phyloP scores from a whole-genome alignment of 2,888 invertebrate genomes.

The Xylota sylvarum region DNA sequence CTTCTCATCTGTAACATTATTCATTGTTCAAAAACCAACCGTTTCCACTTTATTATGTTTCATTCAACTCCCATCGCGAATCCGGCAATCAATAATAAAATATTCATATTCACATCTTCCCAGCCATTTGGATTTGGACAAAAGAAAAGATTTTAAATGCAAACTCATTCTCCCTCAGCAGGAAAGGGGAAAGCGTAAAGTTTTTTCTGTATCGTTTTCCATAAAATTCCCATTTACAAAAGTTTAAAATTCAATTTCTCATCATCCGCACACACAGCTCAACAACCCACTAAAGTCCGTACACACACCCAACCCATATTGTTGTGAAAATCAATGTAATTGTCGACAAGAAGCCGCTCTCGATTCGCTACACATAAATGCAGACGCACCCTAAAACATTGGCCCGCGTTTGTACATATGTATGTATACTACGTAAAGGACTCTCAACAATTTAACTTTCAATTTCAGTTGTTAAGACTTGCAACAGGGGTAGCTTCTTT shows the following conservation, averaged over 20 bases:
- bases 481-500: slow-evolving; percentile 64
- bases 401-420: not conserved
- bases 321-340: slow-evolving; percentile 75
- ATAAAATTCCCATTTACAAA: slow-evolving; percentile 76
- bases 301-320: slow-evolving; percentile 61
- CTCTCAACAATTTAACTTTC: slow-evolving; percentile 77
- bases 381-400: slow-evolving; percentile 68
- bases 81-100: slow-evolving; percentile 32
- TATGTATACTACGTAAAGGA: slow-evolving; percentile 31
- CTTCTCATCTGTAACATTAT: not conserved
- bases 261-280: slow-evolving; percentile 50
- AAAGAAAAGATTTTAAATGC: slow-evolving; percentile 54
- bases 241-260: slow-evolving; percentile 77
- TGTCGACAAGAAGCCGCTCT: slow-evolving; percentile 75
- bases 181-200: slow-evolving; percentile 1
- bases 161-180: slow-evolving; percentile 37
- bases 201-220: slow-evolving; percentile 66
- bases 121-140: slow-evolving; percentile 33
- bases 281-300: slow-evolving; percentile 25
- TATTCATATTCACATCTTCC: slow-evolving; percentile 30
- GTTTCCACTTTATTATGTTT: slow-evolving; percentile 32
- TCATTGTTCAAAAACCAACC: slow-evolving; percentile 19
- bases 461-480: slow-evolving; percentile 70
- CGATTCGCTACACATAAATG: slow-evolving; percentile 76
- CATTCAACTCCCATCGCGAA: slow-evolving; percentile 28